phyloP scores from a whole-genome alignment of 2,888 invertebrate species.

The Pseudoips prasinana region DNA sequence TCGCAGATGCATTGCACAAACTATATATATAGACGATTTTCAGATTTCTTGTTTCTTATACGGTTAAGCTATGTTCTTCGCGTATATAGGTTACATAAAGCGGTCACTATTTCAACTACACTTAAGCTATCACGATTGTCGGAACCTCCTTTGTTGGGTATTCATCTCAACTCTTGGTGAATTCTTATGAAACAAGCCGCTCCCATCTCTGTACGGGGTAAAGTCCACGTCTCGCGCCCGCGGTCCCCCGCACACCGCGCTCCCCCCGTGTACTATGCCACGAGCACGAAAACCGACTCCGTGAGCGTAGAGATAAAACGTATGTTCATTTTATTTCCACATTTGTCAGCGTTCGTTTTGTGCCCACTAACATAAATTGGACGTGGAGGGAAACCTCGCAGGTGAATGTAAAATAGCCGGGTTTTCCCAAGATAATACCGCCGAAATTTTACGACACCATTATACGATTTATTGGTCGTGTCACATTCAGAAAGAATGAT shows the following conservation, averaged over 20 bases:
- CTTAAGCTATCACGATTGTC: no score
- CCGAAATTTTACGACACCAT: constrained; percentile 80
- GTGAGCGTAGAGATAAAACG: constrained; percentile 76
- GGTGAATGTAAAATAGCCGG: constrained; percentile 81
- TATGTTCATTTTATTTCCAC: constrained; percentile 81
- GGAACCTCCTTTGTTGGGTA: constrained; percentile 45
- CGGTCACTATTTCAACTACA: no score
- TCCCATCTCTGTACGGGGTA: constrained; percentile 34
- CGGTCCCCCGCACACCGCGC: constrained; percentile 20
- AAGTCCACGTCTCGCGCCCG: constrained; percentile 33
- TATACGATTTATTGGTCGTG: constrained; percentile 78
- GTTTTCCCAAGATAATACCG: constrained; percentile 79
- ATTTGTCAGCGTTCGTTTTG: constrained; percentile 82
- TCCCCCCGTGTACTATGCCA: constrained; percentile 28
- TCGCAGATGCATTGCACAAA: no score
- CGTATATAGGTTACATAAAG: no score
- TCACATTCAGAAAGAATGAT: constrained; percentile 70
- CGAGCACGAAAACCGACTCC: constrained; percentile 65
- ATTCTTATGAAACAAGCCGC: constrained; percentile 51
- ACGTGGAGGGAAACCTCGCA: constrained; percentile 79
- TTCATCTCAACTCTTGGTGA: constrained; percentile 46
- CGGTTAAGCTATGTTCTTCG: no score
- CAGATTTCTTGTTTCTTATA: no score
- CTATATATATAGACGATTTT: no score
- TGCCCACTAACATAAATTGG: constrained; percentile 82